Evolutionary conservation across 2,797 vertebrate genomes (phyloP).

Genomic region (Gymnothorax javanicus): DNA sequence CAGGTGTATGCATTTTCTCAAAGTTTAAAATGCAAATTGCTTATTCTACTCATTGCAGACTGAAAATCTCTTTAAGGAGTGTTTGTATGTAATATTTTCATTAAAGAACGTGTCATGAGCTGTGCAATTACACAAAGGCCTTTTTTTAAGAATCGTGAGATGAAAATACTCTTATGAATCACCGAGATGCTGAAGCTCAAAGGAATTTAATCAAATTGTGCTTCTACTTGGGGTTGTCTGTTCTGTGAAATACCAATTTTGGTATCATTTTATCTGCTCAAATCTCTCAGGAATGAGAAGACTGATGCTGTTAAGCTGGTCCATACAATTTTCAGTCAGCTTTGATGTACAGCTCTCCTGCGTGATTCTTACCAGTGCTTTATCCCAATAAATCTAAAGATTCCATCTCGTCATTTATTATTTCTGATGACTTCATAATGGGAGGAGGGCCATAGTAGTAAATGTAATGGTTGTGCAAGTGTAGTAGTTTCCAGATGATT

Average conservation of each 20-base stretch:
- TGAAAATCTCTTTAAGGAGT: slow-evolving; percentile 36
- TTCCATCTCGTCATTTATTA: slow-evolving; percentile 49
- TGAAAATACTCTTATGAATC: slow-evolving; percentile 52
- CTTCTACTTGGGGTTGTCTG: slow-evolving; percentile 24
- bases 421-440: slow-evolving; percentile 41
- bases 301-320: slow-evolving; percentile 54
- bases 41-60: slow-evolving; percentile 41
- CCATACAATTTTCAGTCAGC: slow-evolving; percentile 46
- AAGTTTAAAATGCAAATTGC: slow-evolving; percentile 25
- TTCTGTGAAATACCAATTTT: slow-evolving; percentile 40
- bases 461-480: slow-evolving; percentile 35
- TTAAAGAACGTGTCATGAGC: slow-evolving; percentile 35
- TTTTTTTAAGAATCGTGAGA: slow-evolving; percentile 45
- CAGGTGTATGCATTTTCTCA: slow-evolving; percentile 18
- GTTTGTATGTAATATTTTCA: slow-evolving; percentile 44
- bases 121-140: slow-evolving; percentile 43
- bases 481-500: slow-evolving; percentile 28
- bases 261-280: slow-evolving; percentile 21
- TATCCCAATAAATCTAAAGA: slow-evolving; percentile 33
- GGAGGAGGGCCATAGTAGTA: slow-evolving; percentile 40
- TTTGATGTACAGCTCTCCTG: slow-evolving; percentile 35
- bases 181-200: slow-evolving; percentile 42
- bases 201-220: slow-evolving; percentile 47
- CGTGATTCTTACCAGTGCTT: slow-evolving; percentile 56
- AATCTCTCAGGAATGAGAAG: slow-evolving; percentile 39